phyloP scores from a whole-genome alignment of 1,140 invertebrate genomes.

The Drosophila subobscura region DNA sequence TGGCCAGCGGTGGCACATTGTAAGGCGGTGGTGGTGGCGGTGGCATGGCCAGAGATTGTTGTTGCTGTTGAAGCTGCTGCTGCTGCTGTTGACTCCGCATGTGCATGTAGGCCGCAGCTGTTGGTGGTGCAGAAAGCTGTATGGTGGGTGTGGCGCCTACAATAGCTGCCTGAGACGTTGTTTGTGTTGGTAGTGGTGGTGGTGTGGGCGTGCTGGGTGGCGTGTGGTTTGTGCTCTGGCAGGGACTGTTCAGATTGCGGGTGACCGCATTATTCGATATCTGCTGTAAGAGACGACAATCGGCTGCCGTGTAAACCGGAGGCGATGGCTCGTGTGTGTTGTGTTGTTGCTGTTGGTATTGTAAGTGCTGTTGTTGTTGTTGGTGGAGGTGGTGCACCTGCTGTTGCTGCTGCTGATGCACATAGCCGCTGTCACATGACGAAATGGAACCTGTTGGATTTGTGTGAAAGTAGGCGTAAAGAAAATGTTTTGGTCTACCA shows the following conservation, averaged over 20 bases:
- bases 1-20: slow-evolving; percentile 57
- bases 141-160: slow-evolving; percentile 32
- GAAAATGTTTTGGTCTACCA: slow-evolving; percentile 25
- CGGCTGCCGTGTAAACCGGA: slow-evolving; percentile 78
- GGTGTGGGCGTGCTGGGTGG: slow-evolving; percentile 72
- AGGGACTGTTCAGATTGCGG: slow-evolving; percentile 68
- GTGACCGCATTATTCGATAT: slow-evolving; percentile 81
- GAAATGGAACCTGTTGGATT: slow-evolving; percentile 88
- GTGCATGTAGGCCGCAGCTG: slow-evolving; percentile 61
- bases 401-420: slow-evolving; percentile 85
- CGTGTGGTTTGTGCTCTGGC: slow-evolving; percentile 62
- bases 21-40: slow-evolving; percentile 72
- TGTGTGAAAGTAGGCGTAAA: slow-evolving; percentile 45
- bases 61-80: slow-evolving; percentile 52
- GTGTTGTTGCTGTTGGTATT: slow-evolving; percentile 43
- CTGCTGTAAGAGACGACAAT: slow-evolving; percentile 76
- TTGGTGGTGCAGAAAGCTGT: slow-evolving; percentile 59
- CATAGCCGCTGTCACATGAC: slow-evolving; percentile 93
- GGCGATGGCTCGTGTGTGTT: slow-evolving; percentile 53
- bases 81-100: slow-evolving; percentile 52
- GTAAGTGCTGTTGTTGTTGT: slow-evolving; percentile 44
- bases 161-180: neutral
- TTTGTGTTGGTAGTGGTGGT: slow-evolving; percentile 38
- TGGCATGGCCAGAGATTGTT: slow-evolving; percentile 67
- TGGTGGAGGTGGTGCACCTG: slow-evolving; percentile 84